phyloP scores from a whole-genome alignment of 2,888 invertebrate genomes.

The Synergus itoensis region DNA sequence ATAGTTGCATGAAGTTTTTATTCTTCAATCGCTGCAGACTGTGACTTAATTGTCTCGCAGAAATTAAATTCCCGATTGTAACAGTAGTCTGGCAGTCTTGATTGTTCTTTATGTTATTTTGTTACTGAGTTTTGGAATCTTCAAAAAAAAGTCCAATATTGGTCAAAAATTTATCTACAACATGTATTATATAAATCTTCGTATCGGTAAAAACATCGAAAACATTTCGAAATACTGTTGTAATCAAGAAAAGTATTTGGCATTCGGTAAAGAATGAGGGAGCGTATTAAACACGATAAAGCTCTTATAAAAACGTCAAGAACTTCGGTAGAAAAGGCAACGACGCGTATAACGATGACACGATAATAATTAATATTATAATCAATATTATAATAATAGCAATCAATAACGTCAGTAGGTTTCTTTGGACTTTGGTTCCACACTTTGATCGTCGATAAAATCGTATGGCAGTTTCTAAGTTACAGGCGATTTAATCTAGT shows the following conservation, averaged over 20 bases:
- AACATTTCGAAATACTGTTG: conserved; percentile 37
- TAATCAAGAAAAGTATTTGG: conserved; percentile 42
- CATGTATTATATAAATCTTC: conserved; percentile 2
- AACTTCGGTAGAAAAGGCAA: conserved; percentile 59
- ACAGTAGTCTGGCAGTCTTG: conserved; percentile 16
- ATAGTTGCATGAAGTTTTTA: background rate
- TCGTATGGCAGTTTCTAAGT: conserved; percentile 67
- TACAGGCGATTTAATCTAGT: conserved; percentile 37
- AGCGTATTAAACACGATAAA: conserved; percentile 46
- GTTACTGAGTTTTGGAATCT: background rate
- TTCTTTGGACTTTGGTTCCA: conserved; percentile 61
- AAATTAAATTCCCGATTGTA: background rate
- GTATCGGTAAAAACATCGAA: conserved; percentile 35
- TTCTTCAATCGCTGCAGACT: background rate
- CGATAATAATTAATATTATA: conserved; percentile 45
- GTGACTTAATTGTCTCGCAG: background rate
- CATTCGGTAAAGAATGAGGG: conserved; percentile 37
- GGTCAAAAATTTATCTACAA: background rate
- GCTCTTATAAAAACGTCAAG: conserved; percentile 58
- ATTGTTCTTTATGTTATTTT: conserved; percentile 3
- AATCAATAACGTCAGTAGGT: conserved; percentile 44
- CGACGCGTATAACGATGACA: conserved; percentile 48
- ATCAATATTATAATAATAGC: conserved; percentile 50
- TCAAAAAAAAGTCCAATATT: background rate
- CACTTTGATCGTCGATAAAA: conserved; percentile 59